These are phyloP conservation scores for Smutsia temminckii DNA, from an alignment of 2,797 vertebrate species.

Conservation along the genomic window DNA sequence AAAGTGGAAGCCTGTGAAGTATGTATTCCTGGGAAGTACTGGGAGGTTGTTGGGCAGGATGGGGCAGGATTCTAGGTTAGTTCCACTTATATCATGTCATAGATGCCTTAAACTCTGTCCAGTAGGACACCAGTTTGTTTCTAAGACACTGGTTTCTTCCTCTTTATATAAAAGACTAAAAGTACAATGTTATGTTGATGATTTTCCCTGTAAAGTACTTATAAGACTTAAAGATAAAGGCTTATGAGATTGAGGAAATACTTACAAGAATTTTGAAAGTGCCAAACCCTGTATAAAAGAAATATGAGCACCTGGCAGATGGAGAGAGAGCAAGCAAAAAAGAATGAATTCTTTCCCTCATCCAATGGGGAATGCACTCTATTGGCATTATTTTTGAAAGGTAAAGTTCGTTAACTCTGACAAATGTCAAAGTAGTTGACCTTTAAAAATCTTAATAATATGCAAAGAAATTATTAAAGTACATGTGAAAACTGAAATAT, in stretches of 20 bases:
- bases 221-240: not conserved
- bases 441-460: not conserved
- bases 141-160: not conserved
- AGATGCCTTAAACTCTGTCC: not conserved
- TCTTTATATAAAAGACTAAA: not conserved
- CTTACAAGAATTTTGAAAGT: not conserved
- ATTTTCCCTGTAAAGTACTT: constrained; percentile 8
- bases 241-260: not conserved
- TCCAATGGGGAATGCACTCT: not conserved
- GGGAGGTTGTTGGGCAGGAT: too few relatives aligned
- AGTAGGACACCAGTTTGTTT: not conserved
- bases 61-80: not conserved
- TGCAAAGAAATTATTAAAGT: not conserved
- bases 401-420: not conserved
- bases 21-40: not conserved
- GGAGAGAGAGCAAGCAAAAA: not conserved
- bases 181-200: not conserved
- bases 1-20: not conserved
- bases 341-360: not conserved
- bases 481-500: not conserved
- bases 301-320: not conserved
- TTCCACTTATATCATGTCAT: not conserved
- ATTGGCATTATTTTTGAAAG: not conserved
- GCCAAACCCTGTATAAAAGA: not conserved
- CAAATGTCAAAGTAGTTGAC: not conserved